A percentile compares a stretch with the other conserved stretches of the same genome.
Conservation (phyloP, 2,888 invertebrate genomes). For the Rhimphoctona megacephalus region DNA sequence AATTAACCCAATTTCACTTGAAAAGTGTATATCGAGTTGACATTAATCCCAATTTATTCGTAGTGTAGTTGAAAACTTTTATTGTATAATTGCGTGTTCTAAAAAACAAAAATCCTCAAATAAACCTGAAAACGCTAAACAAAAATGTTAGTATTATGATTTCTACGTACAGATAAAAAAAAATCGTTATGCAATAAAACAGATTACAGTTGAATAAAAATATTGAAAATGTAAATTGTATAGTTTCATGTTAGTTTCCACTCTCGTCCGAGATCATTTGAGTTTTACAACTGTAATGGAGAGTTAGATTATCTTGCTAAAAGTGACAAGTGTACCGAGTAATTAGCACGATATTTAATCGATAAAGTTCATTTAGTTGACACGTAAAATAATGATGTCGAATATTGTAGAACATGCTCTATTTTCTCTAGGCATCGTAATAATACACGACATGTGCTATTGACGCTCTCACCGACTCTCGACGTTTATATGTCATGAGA, state of each 20-base stretch:
- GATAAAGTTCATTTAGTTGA: constrained; percentile 18
- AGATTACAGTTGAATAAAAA: not conserved
- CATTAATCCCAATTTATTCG: not conserved
- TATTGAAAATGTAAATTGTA: not conserved
- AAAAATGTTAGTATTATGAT: too few relatives aligned
- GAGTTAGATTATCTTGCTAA: not conserved
- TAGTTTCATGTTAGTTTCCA: too few relatives aligned
- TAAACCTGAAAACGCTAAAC: too few relatives aligned
- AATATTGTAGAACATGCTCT: constrained; percentile 26
- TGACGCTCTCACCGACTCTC: constrained; percentile 16
- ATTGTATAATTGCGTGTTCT: too few relatives aligned
- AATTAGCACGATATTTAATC: constrained; percentile 20
- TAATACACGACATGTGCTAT: constrained; percentile 33
- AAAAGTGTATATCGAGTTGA: not conserved
- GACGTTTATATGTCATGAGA: constrained; percentile 34
- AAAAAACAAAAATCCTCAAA: too few relatives aligned
- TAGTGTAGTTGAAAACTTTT: not conserved
- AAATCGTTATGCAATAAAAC: not conserved
- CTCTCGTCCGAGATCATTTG: not conserved
- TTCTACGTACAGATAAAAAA: not conserved
- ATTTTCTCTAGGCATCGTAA: constrained; percentile 12
- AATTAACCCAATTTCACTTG: not conserved
- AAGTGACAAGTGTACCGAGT: constrained; percentile 9
- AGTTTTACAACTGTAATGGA: not conserved
- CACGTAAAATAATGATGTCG: constrained; percentile 36